These are phyloP conservation scores for Trochalopteron elliotii DNA, from an alignment of 2,113 vertebrate genomes.

Conservation along the genomic window DNA sequence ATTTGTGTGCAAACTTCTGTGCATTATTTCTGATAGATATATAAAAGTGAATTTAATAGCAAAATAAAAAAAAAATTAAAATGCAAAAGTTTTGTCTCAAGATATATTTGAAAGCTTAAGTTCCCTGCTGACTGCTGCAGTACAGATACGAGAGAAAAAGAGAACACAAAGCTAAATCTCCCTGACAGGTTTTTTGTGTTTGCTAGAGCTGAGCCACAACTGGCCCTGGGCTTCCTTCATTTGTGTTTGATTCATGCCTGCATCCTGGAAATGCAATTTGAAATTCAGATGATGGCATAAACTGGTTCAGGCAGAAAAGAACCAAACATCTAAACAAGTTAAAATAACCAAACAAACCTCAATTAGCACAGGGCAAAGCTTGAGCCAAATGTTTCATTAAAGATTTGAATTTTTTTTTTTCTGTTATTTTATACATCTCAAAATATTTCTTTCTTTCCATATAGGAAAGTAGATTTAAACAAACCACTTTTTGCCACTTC, in stretches of 20 bases:
- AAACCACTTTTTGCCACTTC: background rate
- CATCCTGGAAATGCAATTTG: background rate
- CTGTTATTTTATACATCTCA: background rate
- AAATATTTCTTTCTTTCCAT: background rate
- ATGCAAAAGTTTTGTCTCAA: background rate
- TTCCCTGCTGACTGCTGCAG: background rate
- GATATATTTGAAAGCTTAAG: background rate
- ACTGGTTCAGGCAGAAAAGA: background rate
- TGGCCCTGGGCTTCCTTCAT: background rate
- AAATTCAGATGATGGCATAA: background rate
- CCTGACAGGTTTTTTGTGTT: background rate
- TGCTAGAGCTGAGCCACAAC: background rate
- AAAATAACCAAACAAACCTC: background rate
- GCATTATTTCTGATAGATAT: background rate
- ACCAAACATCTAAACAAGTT: background rate
- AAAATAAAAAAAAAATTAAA: background rate
- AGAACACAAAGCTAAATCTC: background rate
- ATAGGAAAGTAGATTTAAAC: background rate
- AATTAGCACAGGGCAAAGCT: background rate
- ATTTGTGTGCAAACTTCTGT: background rate
- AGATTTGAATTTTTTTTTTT: background rate
- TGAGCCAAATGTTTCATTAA: background rate
- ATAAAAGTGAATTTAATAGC: background rate
- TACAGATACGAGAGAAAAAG: accelerated
- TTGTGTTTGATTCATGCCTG: background rate